These are phyloP conservation scores for Martes martes DNA, from an alignment of 2,113 vertebrate species.

Conservation along the genomic window DNA sequence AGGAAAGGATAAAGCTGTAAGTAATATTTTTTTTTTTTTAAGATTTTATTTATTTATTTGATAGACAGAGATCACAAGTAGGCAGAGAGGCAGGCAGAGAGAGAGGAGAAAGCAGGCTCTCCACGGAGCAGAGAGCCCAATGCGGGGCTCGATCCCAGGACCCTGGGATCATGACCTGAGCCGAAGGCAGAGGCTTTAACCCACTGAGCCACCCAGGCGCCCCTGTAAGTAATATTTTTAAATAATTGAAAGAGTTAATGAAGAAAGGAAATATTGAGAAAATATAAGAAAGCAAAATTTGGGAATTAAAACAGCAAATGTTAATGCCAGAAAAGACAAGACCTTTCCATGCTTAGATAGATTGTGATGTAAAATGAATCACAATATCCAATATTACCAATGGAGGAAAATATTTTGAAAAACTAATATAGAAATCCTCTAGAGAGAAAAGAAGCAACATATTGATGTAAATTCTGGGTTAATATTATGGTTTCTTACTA, in stretches of 20 bases:
- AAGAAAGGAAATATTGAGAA: neutral
- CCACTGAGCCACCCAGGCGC: too few relatives aligned
- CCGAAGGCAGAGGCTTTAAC: too few relatives aligned
- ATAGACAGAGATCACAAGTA: too few relatives aligned
- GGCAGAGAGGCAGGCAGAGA: too few relatives aligned
- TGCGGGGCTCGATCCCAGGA: too few relatives aligned
- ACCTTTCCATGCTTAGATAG: neutral
- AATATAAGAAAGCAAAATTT: neutral
- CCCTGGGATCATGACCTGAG: too few relatives aligned
- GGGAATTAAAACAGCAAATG: neutral
- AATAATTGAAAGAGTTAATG: neutral
- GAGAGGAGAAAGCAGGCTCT: too few relatives aligned
- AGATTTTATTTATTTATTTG: too few relatives aligned
- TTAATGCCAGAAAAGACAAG: neutral
- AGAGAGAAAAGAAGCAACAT: neutral
- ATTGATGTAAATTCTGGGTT: neutral
- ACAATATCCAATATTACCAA: neutral
- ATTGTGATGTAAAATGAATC: neutral
- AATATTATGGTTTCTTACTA: neutral
- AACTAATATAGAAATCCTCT: neutral
- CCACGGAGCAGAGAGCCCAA: too few relatives aligned
- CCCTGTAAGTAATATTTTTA: neutral
- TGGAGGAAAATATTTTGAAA: neutral
- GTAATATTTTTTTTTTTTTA: neutral
- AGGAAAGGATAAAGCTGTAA: neutral